These are phyloP conservation scores for Campylorhamphus procurvoides DNA, from an alignment of 2,113 vertebrate species.

Conservation along the genomic window DNA sequence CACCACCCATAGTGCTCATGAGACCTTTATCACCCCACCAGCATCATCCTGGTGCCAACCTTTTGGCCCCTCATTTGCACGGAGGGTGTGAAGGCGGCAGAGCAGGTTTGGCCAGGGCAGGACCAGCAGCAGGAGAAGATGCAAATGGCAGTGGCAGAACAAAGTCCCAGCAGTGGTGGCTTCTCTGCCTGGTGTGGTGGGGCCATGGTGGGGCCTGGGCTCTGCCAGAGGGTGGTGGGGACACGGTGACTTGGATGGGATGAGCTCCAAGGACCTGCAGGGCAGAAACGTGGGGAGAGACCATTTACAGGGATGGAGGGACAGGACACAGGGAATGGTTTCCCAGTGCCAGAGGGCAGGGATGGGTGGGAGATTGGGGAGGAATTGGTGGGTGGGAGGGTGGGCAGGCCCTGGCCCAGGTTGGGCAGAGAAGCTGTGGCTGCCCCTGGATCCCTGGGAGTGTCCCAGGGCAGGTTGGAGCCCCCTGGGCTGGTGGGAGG, in stretches of 20 bases:
- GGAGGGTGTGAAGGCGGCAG: neutral
- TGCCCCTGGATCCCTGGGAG: neutral
- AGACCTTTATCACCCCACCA: too few species aligned
- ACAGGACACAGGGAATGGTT: neutral
- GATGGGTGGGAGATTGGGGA: neutral
- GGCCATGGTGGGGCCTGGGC: neutral
- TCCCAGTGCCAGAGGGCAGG: neutral
- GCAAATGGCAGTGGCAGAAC: neutral
- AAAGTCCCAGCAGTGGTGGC: neutral
- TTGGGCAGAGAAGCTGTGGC: neutral
- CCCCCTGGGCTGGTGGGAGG: neutral
- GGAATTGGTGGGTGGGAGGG: neutral
- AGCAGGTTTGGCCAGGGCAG: neutral
- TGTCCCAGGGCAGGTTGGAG: neutral
- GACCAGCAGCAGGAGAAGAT: neutral
- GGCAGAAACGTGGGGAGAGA: neutral
- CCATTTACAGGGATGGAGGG: neutral
- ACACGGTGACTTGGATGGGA: neutral
- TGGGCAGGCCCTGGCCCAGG: neutral
- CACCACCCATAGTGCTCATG: neutral
- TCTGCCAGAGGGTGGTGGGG: neutral
- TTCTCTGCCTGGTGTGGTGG: neutral
- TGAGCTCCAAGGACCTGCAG: neutral
- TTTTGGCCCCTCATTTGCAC: neutral
- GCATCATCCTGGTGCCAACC: accelerated